Base-by-base conservation (phyloP, 2,113 vertebrate genomes). In the Hippocampus zosterae region DNA sequence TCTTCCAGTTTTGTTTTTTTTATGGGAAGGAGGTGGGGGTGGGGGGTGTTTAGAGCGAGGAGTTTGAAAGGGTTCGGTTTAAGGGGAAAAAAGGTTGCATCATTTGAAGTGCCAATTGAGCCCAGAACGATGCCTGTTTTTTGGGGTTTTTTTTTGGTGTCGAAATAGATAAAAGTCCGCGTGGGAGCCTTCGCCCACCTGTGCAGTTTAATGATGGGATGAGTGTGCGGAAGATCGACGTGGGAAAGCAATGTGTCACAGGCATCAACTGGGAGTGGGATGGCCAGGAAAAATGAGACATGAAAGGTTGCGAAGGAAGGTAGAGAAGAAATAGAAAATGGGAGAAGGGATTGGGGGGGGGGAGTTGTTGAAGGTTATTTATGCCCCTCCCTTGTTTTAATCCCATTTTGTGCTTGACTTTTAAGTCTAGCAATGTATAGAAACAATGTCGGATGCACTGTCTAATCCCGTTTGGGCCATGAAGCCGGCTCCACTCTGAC, bases 391-490 rank as follows among this genome's bases (percentile, higher is more conserved):
- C 82, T 84, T 72, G 18, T 89, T 92, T 92, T 91, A 92, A 92
- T 92, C 90, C 89, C 80, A 89, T 92, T 92, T 92, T 92, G 85
- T 84, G 90, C 89, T 90, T 91, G 88, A 90, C 91, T 91, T 92
- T 93, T 91, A 92, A 92, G 91, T 92, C 84, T 88, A 88, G 85
- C 86, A 90, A 91, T 88, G 89, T 89, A 92, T 84, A 91, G 89
- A 91, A 91, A 92, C 88, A 92, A 92, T 88, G 91, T 91, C 81
- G 88, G 87, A 90, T 92, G 88, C 89, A 82, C 85, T 65, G 84
- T 85, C 88, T 91, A 92, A 92, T 92, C 91, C 90, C 78, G 76
- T 92, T 92, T 89, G 88, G 83, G 82, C 87, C 90, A 88, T 91
- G 88, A 91, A 91, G 86, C 88, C 87, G 86, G 84, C 85, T 88